These are phyloP conservation scores for Diplosoma virens DNA, from an alignment of 23 tunicate genomes.

Conservation along the genomic window DNA sequence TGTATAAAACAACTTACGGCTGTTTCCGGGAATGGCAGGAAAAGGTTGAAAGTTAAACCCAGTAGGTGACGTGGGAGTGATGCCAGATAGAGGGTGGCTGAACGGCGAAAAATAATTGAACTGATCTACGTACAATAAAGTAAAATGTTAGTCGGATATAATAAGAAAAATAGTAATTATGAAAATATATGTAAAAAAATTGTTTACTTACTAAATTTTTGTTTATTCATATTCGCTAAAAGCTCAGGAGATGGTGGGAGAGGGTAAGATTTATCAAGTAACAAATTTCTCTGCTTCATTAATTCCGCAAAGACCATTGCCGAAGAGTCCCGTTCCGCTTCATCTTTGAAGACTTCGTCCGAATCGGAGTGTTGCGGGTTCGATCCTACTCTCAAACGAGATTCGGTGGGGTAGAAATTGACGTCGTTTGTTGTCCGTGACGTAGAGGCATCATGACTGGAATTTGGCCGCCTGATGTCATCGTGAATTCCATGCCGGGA, in stretches of 20 bases:
- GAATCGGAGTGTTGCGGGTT: too few relatives aligned
- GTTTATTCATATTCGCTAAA: not conserved
- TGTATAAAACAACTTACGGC: constrained; percentile 22
- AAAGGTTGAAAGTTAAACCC: not conserved
- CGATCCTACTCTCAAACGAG: too few relatives aligned
- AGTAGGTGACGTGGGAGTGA: not conserved
- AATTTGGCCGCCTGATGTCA: too few relatives aligned
- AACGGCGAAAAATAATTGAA: not conserved
- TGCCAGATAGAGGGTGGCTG: not conserved
- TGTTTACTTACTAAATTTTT: not conserved
- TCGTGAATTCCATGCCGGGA: too few relatives aligned
- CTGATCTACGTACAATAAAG: too few relatives aligned
- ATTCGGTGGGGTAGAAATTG: too few relatives aligned
- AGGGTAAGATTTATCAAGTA: not conserved
- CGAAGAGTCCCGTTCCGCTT: not conserved
- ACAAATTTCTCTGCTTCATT: not conserved
- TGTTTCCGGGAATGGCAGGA: not conserved
- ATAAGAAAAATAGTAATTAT: too few relatives aligned
- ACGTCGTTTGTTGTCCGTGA: too few relatives aligned
- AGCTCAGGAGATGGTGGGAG: not conserved
- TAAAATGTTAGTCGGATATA: too few relatives aligned
- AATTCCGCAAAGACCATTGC: not conserved
- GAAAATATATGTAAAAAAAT: too few relatives aligned
- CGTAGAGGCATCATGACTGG: too few relatives aligned
- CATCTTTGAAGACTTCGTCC: constrained; percentile 12